Conservation (phyloP, 2,113 vertebrate genomes). For the Microtus richardsoni region DNA sequence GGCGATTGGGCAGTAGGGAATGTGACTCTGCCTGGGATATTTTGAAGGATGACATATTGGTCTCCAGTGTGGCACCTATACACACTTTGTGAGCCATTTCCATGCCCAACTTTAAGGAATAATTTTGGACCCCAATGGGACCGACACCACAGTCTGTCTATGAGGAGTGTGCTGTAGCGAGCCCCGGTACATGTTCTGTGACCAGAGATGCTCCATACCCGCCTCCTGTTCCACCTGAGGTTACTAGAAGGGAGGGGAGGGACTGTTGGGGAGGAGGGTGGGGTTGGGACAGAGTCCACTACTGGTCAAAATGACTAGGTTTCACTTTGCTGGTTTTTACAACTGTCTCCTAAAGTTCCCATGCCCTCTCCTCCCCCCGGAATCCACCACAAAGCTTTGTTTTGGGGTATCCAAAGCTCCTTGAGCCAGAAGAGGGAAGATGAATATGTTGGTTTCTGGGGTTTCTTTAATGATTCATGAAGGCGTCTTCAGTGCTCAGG, state of each 20-base stretch:
- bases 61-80: neutral
- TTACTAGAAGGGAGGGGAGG: neutral
- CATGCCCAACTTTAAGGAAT: neutral
- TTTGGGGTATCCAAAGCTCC: constrained; percentile 42
- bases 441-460: constrained; percentile 34
- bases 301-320: neutral
- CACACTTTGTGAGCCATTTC: neutral
- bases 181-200: no score
- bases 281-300: neutral
- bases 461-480: constrained; percentile 66
- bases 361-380: neutral
- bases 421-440: neutral
- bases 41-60: neutral
- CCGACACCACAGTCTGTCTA: neutral
- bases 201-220: neutral
- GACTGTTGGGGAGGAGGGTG: accelerated
- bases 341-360: neutral
- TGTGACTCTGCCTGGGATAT: accelerated
- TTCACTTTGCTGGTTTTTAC: constrained; percentile 2
- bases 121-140: neutral
- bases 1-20: neutral
- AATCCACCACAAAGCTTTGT: neutral
- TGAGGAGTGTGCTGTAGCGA: no score
- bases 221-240: neutral
- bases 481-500: neutral